Evolutionary conservation across 2,888 invertebrate species (phyloP).

Genomic region (Thymelicus lineola): DNA sequence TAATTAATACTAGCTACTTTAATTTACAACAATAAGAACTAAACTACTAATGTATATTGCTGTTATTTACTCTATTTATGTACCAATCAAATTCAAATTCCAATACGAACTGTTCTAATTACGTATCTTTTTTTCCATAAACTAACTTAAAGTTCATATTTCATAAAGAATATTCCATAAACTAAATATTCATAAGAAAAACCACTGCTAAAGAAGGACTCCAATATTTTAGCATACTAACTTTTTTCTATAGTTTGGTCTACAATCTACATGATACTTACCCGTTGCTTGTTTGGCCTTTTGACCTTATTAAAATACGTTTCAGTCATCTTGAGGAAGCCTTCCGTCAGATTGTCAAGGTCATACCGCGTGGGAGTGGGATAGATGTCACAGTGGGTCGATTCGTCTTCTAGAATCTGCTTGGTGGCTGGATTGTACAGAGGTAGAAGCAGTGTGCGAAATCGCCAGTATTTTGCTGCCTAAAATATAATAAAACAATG

Average conservation of each 20-base stretch:
- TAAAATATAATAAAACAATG: conserved; percentile 55
- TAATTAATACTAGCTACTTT: too few relatives aligned
- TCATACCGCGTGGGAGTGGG: conserved; percentile 86
- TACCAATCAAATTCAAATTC: too few relatives aligned
- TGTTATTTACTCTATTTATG: too few relatives aligned
- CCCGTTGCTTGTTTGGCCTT: conserved; percentile 91
- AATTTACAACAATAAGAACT: too few relatives aligned
- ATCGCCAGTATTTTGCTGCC: conserved; percentile 96
- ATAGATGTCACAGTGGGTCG: conserved; percentile 93
- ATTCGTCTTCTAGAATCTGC: conserved; percentile 90
- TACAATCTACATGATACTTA: conserved; percentile 74
- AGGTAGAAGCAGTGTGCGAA: conserved; percentile 95
- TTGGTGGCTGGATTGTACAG: conserved; percentile 91
- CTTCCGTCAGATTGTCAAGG: conserved; percentile 88
- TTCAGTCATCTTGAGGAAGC: conserved; percentile 93
- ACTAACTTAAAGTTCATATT: too few relatives aligned
- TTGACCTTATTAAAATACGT: conserved; percentile 95
- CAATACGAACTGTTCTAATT: too few relatives aligned
- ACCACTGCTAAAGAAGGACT: conserved; percentile 6
- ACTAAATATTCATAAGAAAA: conserved; percentile 16
- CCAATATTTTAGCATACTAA: background rate
- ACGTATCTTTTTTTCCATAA: too few relatives aligned
- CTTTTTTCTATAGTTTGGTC: background rate
- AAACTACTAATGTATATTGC: too few relatives aligned
- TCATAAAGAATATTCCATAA: too few relatives aligned